These are phyloP conservation scores for Idaea dimidiata DNA, from an alignment of 2,888 invertebrate species.

Conservation along the genomic window DNA sequence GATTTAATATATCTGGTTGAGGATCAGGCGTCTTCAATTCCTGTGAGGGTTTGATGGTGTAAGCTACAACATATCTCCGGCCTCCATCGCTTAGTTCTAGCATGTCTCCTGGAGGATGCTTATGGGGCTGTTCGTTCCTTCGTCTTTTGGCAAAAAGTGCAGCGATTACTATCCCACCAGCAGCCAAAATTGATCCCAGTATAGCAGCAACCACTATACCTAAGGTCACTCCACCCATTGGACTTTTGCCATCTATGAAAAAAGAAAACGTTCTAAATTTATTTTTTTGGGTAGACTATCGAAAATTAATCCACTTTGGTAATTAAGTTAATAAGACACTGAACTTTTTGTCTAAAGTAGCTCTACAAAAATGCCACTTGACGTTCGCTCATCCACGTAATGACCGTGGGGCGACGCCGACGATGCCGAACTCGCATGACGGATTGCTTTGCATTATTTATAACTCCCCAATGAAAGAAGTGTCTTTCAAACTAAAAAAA, in stretches of 20 bases:
- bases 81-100: constrained; percentile 89
- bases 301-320: background rate
- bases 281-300: background rate
- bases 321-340: background rate
- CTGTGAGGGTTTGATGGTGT: constrained; percentile 87
- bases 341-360: background rate
- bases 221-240: constrained; percentile 86
- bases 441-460: constrained; percentile 4
- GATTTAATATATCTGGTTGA: constrained; percentile 90
- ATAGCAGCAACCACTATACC: constrained; percentile 80
- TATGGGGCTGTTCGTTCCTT: constrained; percentile 62
- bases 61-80: constrained; percentile 91
- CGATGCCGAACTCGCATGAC: background rate
- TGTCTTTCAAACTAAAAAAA: constrained; percentile 7
- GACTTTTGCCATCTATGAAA: constrained; percentile 83
- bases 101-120: constrained; percentile 73
- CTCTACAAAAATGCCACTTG: background rate
- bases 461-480: background rate
- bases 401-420: background rate
- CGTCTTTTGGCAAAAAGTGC: constrained; percentile 59
- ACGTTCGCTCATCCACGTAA: constrained; percentile 3
- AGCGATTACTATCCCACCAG: constrained; percentile 57
- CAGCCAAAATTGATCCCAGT: constrained; percentile 57
- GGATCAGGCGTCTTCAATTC: constrained; percentile 81
- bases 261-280: constrained; percentile 15